These are phyloP conservation scores for Oasisia sp. DNA, from an alignment of 2,888 invertebrate species.

Conservation along the genomic window DNA sequence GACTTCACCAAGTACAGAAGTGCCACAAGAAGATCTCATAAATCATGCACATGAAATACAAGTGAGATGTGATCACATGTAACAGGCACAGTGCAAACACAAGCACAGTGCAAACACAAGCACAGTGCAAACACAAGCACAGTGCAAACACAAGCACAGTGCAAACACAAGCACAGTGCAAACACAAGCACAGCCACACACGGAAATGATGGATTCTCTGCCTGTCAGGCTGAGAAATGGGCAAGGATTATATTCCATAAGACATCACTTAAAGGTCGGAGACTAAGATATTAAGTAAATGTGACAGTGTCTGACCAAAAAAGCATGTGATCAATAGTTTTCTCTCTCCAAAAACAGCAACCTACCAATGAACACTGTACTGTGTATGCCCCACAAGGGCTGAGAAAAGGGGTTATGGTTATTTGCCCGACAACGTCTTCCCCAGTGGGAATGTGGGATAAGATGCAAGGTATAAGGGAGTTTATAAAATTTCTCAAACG, in stretches of 20 bases:
- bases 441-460: no score
- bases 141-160: background rate
- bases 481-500: no score
- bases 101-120: background rate
- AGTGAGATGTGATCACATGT: background rate
- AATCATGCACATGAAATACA: background rate
- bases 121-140: background rate
- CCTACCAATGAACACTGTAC: no score
- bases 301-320: no score
- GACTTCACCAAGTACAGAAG: background rate
- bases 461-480: no score
- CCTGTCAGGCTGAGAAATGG: background rate
- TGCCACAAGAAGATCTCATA: background rate
- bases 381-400: no score
- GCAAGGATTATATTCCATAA: background rate
- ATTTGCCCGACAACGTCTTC: no score
- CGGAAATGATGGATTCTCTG: background rate
- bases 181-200: background rate
- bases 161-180: background rate
- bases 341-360: no score
- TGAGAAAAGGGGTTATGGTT: no score
- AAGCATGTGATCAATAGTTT: no score
- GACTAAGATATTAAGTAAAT: no score
- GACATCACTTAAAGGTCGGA: background rate
- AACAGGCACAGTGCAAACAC: background rate